phyloP scores from a whole-genome alignment of 1,140 invertebrate species.

The Artemia franciscana region DNA sequence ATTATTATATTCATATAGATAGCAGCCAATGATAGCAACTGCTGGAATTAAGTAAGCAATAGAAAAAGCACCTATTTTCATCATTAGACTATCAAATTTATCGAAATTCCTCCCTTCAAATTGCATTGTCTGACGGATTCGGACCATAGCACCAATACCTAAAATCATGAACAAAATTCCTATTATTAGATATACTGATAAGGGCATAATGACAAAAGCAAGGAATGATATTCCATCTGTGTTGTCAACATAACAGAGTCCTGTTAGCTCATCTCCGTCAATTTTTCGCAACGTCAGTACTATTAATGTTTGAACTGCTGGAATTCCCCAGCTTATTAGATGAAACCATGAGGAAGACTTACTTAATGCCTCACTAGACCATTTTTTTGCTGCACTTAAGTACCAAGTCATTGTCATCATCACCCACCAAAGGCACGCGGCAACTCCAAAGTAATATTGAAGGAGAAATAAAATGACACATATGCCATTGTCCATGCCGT shows the following conservation, averaged over 20 bases:
- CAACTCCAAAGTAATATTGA: constrained; percentile 31
- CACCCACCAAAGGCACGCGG: constrained; percentile 37
- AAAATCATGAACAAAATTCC: constrained; percentile 26
- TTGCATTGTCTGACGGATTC: constrained; percentile 24
- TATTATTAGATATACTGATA: constrained; percentile 22
- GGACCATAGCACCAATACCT: constrained; percentile 26
- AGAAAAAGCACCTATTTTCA: constrained; percentile 28
- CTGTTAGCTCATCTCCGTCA: constrained; percentile 26
- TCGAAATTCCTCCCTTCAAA: constrained; percentile 21
- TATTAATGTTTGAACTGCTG: constrained; percentile 5
- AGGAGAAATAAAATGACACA: constrained; percentile 28
- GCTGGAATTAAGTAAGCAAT: constrained; percentile 28
- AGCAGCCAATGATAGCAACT: constrained; percentile 27
- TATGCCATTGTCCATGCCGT: constrained; percentile 27
- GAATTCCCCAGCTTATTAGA: constrained; percentile 17
- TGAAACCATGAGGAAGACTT: constrained; percentile 19
- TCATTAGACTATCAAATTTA: constrained; percentile 26
- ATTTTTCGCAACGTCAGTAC: constrained; percentile 17
- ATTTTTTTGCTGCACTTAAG: constrained; percentile 20
- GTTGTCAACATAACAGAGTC: constrained; percentile 30
- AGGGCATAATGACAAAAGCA: constrained; percentile 26
- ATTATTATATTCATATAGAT: constrained; percentile 30
- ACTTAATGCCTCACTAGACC: constrained; percentile 24
- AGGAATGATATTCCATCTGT: constrained; percentile 23
- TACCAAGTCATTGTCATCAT: constrained; percentile 22